Evolutionary conservation across 2,888 invertebrate genomes (phyloP).

Genomic region (Pimpla rufipes): DNA sequence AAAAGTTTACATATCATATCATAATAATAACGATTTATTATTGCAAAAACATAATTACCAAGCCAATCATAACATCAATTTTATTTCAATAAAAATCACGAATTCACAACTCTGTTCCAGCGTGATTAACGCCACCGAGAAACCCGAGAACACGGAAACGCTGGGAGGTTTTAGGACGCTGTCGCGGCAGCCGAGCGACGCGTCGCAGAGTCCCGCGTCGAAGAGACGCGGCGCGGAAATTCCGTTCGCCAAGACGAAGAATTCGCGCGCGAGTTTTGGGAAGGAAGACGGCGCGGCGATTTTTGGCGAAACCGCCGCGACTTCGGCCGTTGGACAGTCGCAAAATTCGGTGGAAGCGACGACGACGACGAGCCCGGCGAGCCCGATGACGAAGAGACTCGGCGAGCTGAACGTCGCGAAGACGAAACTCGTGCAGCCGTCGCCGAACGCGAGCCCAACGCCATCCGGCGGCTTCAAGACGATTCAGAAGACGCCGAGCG

Average conservation of each 20-base stretch:
- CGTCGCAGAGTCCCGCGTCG: constrained; percentile 20
- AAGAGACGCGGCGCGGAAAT: not conserved
- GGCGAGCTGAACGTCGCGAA: constrained; percentile 79
- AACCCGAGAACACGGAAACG: not conserved
- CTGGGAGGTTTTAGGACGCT: not conserved
- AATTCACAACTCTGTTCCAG: too few relatives aligned
- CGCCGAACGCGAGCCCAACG: constrained; percentile 77
- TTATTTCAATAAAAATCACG: too few relatives aligned
- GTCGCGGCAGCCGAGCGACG: not conserved
- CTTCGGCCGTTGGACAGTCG: too few relatives aligned
- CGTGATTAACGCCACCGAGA: too few relatives aligned
- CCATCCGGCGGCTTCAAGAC: constrained; percentile 69
- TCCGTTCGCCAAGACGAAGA: not conserved
- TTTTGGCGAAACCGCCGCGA: not conserved
- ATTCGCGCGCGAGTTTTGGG: not conserved
- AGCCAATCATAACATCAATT: too few relatives aligned
- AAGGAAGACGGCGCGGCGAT: not conserved
- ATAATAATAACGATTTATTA: too few relatives aligned
- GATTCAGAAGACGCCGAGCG: constrained; percentile 68
- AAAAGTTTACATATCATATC: too few relatives aligned
- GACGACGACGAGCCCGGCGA: constrained; percentile 72
- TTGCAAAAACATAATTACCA: too few relatives aligned
- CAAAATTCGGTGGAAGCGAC: too few relatives aligned
- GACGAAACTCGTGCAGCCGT: constrained; percentile 78
- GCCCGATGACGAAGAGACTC: constrained; percentile 79